Evolutionary conservation across 2,888 invertebrate genomes (phyloP).

Genomic region (Caenorhabditis plicata): DNA sequence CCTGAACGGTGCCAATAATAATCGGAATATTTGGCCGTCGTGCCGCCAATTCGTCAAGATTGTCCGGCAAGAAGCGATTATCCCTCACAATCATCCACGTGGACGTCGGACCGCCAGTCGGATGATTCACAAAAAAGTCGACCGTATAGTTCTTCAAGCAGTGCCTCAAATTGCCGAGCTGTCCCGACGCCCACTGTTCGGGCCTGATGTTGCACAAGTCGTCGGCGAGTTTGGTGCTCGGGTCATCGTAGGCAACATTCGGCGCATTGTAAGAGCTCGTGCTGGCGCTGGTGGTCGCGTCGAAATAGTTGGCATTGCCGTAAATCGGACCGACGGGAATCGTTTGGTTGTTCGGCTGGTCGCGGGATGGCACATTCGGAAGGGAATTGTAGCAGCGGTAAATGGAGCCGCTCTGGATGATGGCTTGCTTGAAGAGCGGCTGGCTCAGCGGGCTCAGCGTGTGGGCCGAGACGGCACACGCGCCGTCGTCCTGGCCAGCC

Average conservation of each 20-base stretch:
- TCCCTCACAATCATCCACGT: slow-evolving; percentile 55
- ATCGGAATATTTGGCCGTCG: slow-evolving; percentile 47
- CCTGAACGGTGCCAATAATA: slow-evolving; percentile 53
- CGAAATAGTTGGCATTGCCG: slow-evolving; percentile 16
- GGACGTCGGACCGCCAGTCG: slow-evolving; percentile 28
- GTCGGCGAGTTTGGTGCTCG: slow-evolving; percentile 35
- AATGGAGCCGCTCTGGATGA: slow-evolving; percentile 50
- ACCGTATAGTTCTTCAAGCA: slow-evolving; percentile 51
- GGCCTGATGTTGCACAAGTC: slow-evolving; percentile 45
- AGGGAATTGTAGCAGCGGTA: slow-evolving; percentile 51
- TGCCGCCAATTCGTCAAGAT: slow-evolving; percentile 29
- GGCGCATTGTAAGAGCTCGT: slow-evolving; percentile 14
- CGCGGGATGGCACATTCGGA: slow-evolving; percentile 16
- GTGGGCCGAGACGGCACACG: slow-evolving; percentile 52
- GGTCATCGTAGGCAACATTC: slow-evolving; percentile 28
- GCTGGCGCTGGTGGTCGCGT: slow-evolving; percentile 9
- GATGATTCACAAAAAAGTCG: slow-evolving; percentile 44
- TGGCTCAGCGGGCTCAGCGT: slow-evolving; percentile 48
- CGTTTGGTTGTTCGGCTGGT: slow-evolving; percentile 21
- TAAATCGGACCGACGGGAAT: background rate
- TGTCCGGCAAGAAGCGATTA: slow-evolving; percentile 44
- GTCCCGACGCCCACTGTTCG: slow-evolving; percentile 36
- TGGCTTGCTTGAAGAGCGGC: slow-evolving; percentile 54
- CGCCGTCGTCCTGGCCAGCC: slow-evolving; percentile 54
- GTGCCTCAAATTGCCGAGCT: slow-evolving; percentile 31